Evolutionary conservation across 1,140 invertebrate species (phyloP), one percentile per base, ranked within the genome.

Genomic region (Scaptomyza hsui): DNA sequence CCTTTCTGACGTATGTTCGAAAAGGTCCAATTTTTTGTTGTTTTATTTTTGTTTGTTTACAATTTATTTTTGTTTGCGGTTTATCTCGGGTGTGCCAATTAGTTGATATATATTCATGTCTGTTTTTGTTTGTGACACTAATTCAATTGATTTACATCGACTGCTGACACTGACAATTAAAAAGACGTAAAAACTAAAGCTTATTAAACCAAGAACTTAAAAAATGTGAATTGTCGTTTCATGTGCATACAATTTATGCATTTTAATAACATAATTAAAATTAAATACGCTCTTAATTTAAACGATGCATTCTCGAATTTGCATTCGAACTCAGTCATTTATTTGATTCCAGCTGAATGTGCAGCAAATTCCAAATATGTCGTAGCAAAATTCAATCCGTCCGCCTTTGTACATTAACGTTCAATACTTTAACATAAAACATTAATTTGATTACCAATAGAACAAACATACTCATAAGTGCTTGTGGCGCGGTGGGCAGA

Each of bases 401-500:
- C 59, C 41, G 41, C 32, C 41, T 65, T 86, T 70, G 60, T 61
- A 67, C 57, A 72, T 83, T 47, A 61, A 52, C 56, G 61, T 74
- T 80, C 57, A 73, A 76, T 75, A 55, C 60, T 59, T 60, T 64
- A 45, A 72, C 72, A 75, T 69, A 48, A 70, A 86, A 80, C 64
- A 80, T 77, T 85, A 85, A 85, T 86, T 80, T 70, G 64, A 86
- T 86, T 83, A 85, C 62, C 32, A n/a, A n/a, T n/a, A n/a, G n/a
- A n/a, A 26, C 56, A 44, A 19, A 48, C 35, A 37, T 32, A 55
- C 35, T 53, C 26, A 67, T 51, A 76, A 61, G 60, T 63, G 64
- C 55, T 59, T 76, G 53, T 35, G 72, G 57, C 45, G 49, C 37
- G 12, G 32, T 56, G 56, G 39, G 39, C 12, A 15, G 12, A 35